phyloP scores from a whole-genome alignment of 1,140 invertebrate species.

The Macrobrachium rosenbergii region DNA sequence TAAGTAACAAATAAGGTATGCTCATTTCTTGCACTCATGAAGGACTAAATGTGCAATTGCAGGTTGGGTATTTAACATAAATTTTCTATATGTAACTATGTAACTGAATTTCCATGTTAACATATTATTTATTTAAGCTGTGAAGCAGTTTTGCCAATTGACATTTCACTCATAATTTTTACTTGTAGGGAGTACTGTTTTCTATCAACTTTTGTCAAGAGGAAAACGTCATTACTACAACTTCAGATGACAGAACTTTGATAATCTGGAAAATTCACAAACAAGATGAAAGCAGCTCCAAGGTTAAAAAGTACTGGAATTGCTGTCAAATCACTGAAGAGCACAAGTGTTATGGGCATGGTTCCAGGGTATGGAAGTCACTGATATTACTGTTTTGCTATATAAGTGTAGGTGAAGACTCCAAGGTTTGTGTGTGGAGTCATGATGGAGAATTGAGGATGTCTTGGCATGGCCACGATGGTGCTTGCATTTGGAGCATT shows the following conservation, averaged over 20 bases:
- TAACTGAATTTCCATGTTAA: not conserved
- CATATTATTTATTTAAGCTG: not conserved
- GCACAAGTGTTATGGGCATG: slow-evolving; percentile 38
- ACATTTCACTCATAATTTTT: not conserved
- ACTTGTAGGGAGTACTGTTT: slow-evolving; percentile 41
- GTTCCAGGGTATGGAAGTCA: slow-evolving; percentile 47
- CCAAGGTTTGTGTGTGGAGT: slow-evolving; percentile 48
- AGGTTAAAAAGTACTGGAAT: slow-evolving; percentile 32
- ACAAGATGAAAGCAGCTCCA: not conserved
- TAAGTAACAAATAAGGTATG: too few relatives aligned
- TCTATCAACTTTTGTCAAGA: slow-evolving; percentile 38
- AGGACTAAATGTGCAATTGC: too few relatives aligned
- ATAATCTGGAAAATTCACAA: slow-evolving; percentile 26
- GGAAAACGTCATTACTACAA: slow-evolving; percentile 43
- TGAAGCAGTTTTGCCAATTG: not conserved
- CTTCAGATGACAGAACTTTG: slow-evolving; percentile 48
- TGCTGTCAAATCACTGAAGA: slow-evolving; percentile 22
- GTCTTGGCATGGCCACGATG: slow-evolving; percentile 48
- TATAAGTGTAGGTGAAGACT: slow-evolving; percentile 51
- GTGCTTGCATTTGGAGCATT: slow-evolving; percentile 44
- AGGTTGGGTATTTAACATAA: too few relatives aligned
- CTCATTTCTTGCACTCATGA: too few relatives aligned
- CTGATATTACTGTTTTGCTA: slow-evolving; percentile 39
- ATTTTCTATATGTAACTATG: too few relatives aligned
- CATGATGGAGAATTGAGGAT: slow-evolving; percentile 14